A percentile compares a stretch with the other conserved stretches of the same genome.
Evolutionary conservation across 2,113 vertebrate species (phyloP).

Genomic region (Chelonoidis abingdonii): DNA sequence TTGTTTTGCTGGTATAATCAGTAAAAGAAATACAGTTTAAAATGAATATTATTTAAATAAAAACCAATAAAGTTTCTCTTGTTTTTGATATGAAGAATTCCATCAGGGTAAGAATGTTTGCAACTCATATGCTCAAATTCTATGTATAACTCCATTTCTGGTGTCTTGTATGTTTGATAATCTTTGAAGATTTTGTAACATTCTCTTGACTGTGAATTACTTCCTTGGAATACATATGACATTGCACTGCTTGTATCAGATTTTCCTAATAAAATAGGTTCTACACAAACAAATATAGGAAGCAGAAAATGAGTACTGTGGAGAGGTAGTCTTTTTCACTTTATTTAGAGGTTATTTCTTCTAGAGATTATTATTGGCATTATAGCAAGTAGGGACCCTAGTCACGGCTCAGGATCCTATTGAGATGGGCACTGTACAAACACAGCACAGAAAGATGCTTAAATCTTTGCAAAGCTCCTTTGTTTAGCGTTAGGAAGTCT

Average conservation of each 20-base stretch:
- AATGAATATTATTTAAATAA: slow-evolving; percentile 41
- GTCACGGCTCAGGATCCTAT: too few relatives aligned
- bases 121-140: neutral
- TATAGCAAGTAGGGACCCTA: too few relatives aligned
- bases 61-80: neutral
- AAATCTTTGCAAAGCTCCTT: neutral
- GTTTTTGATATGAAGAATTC: neutral
- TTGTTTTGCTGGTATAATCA: neutral
- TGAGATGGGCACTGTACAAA: too few relatives aligned
- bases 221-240: neutral
- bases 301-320: neutral
- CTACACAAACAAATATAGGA: neutral
- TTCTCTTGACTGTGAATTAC: neutral
- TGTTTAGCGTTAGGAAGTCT: neutral
- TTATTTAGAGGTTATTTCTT: neutral
- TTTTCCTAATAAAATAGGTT: neutral
- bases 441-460: neutral
- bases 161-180: neutral
- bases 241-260: neutral
- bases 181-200: neutral
- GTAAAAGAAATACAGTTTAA: neutral
- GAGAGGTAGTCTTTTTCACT: neutral
- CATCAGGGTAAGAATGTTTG: neutral
- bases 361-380: neutral
- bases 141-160: neutral